Conservation (phyloP, 2,797 vertebrate genomes). For the Acanthopagrus latus region DNA sequence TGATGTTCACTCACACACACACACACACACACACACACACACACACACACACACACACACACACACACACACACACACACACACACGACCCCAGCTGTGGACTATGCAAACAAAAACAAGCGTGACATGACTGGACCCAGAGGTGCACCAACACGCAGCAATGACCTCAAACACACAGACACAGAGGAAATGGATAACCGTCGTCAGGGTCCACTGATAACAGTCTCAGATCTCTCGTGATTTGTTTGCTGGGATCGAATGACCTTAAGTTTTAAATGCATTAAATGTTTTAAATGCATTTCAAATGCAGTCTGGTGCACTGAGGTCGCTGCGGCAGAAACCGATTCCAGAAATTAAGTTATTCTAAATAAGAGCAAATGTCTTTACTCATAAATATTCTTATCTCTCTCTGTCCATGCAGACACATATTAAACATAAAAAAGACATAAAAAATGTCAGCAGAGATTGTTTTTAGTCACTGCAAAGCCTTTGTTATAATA, state of each 20-base stretch:
- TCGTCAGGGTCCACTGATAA: neutral
- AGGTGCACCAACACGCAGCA: neutral
- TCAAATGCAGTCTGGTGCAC: neutral
- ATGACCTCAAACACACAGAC: neutral
- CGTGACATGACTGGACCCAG: neutral
- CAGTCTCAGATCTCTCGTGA: neutral
- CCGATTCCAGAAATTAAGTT: too few species aligned
- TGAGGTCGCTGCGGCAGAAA: neutral
- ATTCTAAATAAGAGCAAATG: neutral
- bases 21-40: neutral
- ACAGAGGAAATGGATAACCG: neutral
- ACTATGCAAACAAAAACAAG: conserved; percentile 40
- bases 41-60: conserved; percentile 1
- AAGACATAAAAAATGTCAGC: too few species aligned
- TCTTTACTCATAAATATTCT: neutral
- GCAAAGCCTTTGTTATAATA: too few species aligned
- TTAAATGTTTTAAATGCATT: neutral
- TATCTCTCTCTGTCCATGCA: neutral
- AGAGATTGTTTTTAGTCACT: too few species aligned
- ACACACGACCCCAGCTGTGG: conserved; percentile 14
- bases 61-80: conserved; percentile 1
- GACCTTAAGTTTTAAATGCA: neutral
- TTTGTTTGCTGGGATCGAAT: neutral
- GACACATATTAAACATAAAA: too few species aligned
- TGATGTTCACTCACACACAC: conserved; percentile 19